A percentile compares a stretch with the other conserved stretches of the same genome.
Conservation (phyloP, 2,888 invertebrate species). For the Zygaena filipendulae region DNA sequence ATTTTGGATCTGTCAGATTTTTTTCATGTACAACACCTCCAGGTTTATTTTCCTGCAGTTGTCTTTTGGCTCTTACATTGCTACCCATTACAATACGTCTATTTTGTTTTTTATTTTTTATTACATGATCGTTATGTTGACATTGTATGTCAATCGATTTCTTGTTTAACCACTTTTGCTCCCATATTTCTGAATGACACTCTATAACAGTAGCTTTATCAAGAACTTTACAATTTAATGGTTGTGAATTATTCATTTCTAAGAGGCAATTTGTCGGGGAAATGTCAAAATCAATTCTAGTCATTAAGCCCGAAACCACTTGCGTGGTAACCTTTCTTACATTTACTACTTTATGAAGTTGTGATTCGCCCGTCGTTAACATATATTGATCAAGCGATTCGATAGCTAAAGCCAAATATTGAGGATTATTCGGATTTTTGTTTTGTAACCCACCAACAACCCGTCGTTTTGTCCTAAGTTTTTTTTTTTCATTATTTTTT, state of each 20-base stretch:
- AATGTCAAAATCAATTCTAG: constrained; percentile 62
- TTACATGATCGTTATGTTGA: background rate
- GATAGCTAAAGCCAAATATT: constrained; percentile 23
- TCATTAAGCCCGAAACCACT: constrained; percentile 53
- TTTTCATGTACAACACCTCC: constrained; percentile 4
- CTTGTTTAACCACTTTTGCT: constrained; percentile 48
- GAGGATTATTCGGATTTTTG: constrained; percentile 18
- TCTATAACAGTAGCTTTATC: constrained; percentile 4
- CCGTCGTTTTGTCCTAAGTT: too few relatives aligned
- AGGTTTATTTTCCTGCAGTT: too few relatives aligned
- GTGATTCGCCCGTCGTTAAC: constrained; percentile 17
- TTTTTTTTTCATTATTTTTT: too few relatives aligned
- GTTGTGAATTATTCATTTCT: constrained; percentile 1
- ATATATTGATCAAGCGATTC: constrained; percentile 24
- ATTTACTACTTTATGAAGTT: constrained; percentile 30
- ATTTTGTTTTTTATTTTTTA: too few relatives aligned
- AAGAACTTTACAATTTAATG: constrained; percentile 6
- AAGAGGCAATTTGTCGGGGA: constrained; percentile 46
- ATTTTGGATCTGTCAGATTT: constrained; percentile 20
- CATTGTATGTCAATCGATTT: constrained; percentile 9
- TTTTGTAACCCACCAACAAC: constrained; percentile 15
- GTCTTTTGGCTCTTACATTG: too few relatives aligned
- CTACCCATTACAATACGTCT: too few relatives aligned
- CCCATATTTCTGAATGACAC: constrained; percentile 35
- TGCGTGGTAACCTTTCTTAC: constrained; percentile 39